Evolutionary conservation across 2,113 vertebrate species (phyloP).

Genomic region (Amblyornis subalaris): DNA sequence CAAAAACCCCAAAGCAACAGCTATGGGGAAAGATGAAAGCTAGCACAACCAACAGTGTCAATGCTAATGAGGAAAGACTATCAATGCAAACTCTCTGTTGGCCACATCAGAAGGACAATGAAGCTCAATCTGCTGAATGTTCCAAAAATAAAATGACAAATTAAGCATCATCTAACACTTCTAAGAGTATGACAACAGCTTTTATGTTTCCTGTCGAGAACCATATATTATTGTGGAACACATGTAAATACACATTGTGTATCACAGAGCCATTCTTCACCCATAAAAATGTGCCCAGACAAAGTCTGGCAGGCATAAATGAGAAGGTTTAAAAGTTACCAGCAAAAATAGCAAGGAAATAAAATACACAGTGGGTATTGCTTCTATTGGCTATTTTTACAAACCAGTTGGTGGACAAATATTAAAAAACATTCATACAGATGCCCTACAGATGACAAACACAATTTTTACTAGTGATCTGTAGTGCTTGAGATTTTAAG

Average conservation of each 20-base stretch:
- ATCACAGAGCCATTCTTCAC: neutral
- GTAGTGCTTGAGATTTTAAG: neutral
- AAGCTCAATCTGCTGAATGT: conserved; percentile 31
- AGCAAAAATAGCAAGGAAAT: neutral
- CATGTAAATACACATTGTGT: conserved; percentile 12
- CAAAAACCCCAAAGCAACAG: neutral
- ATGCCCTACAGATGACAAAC: neutral
- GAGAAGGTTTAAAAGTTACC: neutral
- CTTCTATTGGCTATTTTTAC: neutral
- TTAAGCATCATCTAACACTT: conserved; percentile 25
- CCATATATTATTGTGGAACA: conserved; percentile 6
- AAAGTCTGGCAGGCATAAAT: neutral
- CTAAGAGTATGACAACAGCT: conserved; percentile 30
- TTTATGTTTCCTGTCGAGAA: conserved; percentile 43
- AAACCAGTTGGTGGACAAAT: neutral
- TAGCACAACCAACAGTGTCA: neutral
- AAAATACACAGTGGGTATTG: neutral
- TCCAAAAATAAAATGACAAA: conserved; percentile 56
- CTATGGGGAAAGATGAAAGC: conserved; percentile 5
- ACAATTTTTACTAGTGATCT: neutral
- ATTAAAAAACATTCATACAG: neutral
- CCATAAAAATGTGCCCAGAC: neutral
- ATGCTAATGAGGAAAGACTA: conserved; percentile 29
- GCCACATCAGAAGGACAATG: conserved; percentile 18
- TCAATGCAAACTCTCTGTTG: neutral